Conservation (phyloP, 2,113 vertebrate species). For the Gnathonemus echidnorhynchus region DNA sequence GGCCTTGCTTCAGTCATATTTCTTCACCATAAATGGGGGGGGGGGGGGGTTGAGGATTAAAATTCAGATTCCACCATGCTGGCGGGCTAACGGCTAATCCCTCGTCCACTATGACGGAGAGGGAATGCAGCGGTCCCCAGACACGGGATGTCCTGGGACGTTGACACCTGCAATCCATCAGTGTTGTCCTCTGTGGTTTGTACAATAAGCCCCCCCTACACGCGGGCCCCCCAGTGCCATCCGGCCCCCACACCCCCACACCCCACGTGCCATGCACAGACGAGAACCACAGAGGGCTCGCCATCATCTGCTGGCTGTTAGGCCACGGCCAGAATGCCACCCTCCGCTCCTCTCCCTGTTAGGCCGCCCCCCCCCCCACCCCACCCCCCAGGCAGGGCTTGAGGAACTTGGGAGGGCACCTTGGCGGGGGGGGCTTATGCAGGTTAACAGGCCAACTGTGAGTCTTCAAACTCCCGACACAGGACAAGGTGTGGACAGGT, state of each 20-base stretch:
- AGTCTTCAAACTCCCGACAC: constrained; percentile 23
- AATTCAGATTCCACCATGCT: background rate
- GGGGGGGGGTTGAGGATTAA: background rate
- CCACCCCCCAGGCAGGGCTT: constrained; percentile 19
- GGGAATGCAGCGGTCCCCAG: constrained; percentile 17
- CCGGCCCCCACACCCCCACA: constrained; percentile 8
- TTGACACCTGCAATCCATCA: constrained; percentile 42
- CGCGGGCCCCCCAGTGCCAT: constrained; percentile 34
- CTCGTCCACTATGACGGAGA: background rate
- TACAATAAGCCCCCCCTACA: constrained; percentile 39
- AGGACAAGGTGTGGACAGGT: constrained; percentile 20
- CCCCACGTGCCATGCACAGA: constrained; percentile 32
- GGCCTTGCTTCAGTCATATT: constrained; percentile 3
- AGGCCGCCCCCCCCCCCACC: constrained; percentile 9
- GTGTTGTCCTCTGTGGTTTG: constrained; percentile 11
- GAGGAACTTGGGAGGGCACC: background rate
- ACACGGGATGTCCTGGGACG: background rate
- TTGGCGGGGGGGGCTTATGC: background rate
- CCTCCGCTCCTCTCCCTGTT: constrained; percentile 46
- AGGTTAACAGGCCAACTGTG: constrained; percentile 31
- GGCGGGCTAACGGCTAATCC: background rate
- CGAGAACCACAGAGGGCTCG: constrained; percentile 8
- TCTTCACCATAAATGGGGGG: background rate
- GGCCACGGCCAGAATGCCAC: constrained; percentile 23
- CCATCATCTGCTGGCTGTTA: constrained; percentile 54